A percentile compares a stretch with the other conserved stretches of the same genome.
Conservation (phyloP, 2,797 vertebrate species). For the Macrochelys suwanniensis region DNA sequence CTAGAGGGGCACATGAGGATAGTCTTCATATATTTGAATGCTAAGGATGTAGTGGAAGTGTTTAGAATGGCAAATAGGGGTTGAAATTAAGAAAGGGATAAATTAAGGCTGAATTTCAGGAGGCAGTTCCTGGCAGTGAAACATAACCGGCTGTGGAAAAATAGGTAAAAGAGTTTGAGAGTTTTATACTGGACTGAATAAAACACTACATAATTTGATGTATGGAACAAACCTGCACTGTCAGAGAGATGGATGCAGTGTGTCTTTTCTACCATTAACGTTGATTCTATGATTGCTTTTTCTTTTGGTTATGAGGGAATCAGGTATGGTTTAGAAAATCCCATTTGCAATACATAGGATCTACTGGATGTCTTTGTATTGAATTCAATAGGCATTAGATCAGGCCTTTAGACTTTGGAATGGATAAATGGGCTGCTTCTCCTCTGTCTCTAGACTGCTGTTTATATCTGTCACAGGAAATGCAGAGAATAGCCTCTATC, state of each 20-base stretch:
- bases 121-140: neutral
- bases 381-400: neutral
- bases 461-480: neutral
- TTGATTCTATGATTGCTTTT: neutral
- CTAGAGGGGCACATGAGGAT: accelerated
- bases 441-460: accelerated
- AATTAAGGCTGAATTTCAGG: neutral
- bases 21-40: neutral
- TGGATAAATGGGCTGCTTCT: accelerated
- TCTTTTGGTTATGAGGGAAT: neutral
- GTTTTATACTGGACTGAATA: neutral
- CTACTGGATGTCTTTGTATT: accelerated
- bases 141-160: neutral
- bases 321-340: neutral
- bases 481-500: neutral
- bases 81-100: neutral
- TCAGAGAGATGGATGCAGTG: neutral
- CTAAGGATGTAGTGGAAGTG: neutral
- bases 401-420: neutral
- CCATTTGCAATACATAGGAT: neutral
- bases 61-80: neutral
- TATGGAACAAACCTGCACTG: neutral
- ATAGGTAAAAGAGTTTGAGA: neutral
- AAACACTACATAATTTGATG: neutral
- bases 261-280: neutral